phyloP scores from a whole-genome alignment of 2,888 invertebrate genomes.

The Drosophila trichaetosa region DNA sequence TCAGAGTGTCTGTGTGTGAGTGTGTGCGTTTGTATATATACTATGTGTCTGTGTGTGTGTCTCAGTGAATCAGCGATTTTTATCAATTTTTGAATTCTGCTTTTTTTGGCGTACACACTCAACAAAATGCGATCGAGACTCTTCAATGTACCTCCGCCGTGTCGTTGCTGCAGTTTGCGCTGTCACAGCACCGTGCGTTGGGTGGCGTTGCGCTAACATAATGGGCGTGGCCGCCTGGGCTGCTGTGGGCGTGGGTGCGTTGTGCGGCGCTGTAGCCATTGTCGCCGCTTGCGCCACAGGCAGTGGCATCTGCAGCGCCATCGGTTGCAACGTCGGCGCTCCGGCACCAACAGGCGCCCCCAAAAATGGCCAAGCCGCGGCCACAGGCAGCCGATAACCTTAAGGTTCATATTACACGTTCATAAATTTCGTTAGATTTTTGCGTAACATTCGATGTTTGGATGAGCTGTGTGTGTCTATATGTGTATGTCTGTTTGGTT shows the following conservation, averaged over 20 bases:
- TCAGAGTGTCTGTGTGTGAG: slow-evolving; percentile 1
- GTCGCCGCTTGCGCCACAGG: slow-evolving; percentile 84
- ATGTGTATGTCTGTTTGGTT: not conserved
- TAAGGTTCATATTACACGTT: slow-evolving; percentile 61
- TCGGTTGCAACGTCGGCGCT: slow-evolving; percentile 86
- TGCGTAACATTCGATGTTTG: slow-evolving; percentile 35
- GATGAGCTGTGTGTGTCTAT: slow-evolving; percentile 29
- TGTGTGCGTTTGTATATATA: slow-evolving; percentile 9
- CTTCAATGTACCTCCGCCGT: slow-evolving; percentile 88
- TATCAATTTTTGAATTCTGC: slow-evolving; percentile 83
- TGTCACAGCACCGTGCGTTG: slow-evolving; percentile 83
- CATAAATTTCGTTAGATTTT: slow-evolving; percentile 60
- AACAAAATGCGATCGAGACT: slow-evolving; percentile 40
- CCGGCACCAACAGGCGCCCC: slow-evolving; percentile 86
- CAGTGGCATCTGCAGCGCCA: slow-evolving; percentile 83
- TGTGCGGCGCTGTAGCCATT: slow-evolving; percentile 83
- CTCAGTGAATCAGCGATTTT: slow-evolving; percentile 22
- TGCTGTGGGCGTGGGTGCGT: slow-evolving; percentile 84
- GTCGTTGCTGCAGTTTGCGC: slow-evolving; percentile 89
- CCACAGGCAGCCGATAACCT: slow-evolving; percentile 92
- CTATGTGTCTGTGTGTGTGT: slow-evolving; percentile 10
- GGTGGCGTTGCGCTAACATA: slow-evolving; percentile 89
- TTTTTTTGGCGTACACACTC: slow-evolving; percentile 62
- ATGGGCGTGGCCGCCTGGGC: slow-evolving; percentile 86
- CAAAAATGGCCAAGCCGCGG: slow-evolving; percentile 92